Evolutionary conservation across 2,797 vertebrate genomes (phyloP).

Genomic region (Cossypha caffra): DNA sequence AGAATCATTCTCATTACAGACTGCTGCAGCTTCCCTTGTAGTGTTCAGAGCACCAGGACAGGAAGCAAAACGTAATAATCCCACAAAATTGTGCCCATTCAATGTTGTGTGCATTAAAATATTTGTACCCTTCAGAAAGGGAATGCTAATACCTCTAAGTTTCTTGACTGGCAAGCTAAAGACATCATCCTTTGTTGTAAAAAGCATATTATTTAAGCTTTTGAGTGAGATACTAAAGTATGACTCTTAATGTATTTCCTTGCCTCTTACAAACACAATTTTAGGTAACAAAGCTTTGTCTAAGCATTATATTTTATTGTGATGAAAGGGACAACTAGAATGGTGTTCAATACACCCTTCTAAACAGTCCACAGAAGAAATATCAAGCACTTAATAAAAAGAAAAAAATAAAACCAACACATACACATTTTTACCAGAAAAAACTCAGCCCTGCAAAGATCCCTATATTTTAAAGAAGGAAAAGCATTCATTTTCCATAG

Average conservation of each 20-base stretch:
- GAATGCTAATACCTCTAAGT: neutral
- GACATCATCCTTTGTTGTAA: neutral
- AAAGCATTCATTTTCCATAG: neutral
- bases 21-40: neutral
- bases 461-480: neutral
- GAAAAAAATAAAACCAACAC: neutral
- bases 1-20: neutral
- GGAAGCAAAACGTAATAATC: neutral
- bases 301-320: neutral
- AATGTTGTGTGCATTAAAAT: neutral
- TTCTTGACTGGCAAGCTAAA: neutral
- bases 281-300: neutral
- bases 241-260: neutral
- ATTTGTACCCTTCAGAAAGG: neutral
- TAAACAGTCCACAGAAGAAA: neutral
- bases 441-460: neutral
- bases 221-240: neutral
- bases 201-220: neutral
- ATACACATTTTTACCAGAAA: neutral
- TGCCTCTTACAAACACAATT: neutral
- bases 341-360: neutral
- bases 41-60: neutral
- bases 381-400: neutral
- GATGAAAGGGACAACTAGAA: neutral
- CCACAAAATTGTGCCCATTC: neutral